Evolutionary conservation across 2,888 invertebrate genomes (phyloP), one percentile per base, ranked within the genome.

Genomic region (Lagria hirta): DNA sequence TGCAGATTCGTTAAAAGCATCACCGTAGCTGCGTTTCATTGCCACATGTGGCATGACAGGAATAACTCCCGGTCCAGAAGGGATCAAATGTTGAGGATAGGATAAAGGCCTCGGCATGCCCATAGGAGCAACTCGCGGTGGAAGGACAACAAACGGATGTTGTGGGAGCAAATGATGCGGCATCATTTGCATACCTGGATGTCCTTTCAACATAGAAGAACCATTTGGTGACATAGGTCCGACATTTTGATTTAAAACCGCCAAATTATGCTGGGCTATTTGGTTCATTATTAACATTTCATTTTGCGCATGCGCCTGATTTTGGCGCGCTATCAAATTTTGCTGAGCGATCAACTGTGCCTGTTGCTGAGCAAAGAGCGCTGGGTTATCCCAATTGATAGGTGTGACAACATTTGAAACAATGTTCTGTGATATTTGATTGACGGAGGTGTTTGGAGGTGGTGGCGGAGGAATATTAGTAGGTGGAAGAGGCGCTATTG

Each of bases 281-380:
- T 70, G 70, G 51, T 69, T 69, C 68, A 72, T 68, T 6, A 71
- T 46, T 11, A 71, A 37, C 55, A 71, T 43, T 71, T 72, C 49
- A 73, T 76, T 69, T 48, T 71, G 68, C 6, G 65, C 64, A 26
- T 66, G 66, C 12, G 62, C 65, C 27, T 80, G 83, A 65, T 81
- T 81, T 57, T 84, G 86, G 2, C 79, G 75, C 30, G 80, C 82
- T 43, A 85, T 68, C 27, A 85, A 72, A 70, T 75, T 83, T 64
- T 84, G 84, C 63, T 84, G 84, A 34, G 85, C 85, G 64, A 85
- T 84, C 51, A 77, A 74, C 52, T 78, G 78, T 1, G 78, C 78
- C 52, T 78, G 77, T 54, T 78, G 77, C 54, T 78, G 78, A 4
- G 77, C 77, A 41, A 75, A 64, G 23, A 76, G 58, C 0, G 75